Evolutionary conservation across 2,797 vertebrate genomes (phyloP).

Genomic region (Kryptopterus vitreolus): DNA sequence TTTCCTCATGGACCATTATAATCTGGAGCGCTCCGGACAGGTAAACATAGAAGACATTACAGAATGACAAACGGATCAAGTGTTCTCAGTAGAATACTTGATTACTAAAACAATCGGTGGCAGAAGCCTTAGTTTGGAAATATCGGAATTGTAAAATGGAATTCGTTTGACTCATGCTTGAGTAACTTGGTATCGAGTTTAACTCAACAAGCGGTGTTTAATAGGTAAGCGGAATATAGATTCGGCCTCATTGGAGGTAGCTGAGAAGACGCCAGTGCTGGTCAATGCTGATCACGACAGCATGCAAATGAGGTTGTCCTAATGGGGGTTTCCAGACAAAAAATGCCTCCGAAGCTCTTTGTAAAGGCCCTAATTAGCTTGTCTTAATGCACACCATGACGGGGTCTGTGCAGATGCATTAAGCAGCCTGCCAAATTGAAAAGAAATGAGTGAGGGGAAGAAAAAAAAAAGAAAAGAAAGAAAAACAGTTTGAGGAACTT

Average conservation of each 20-base stretch:
- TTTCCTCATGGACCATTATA: too few species aligned
- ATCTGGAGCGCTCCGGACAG: too few species aligned
- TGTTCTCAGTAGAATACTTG: too few species aligned
- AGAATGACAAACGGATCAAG: too few species aligned
- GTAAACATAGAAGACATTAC: too few species aligned
- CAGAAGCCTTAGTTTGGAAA: too few species aligned
- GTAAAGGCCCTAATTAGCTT: constrained; percentile 15
- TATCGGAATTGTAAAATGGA: too few species aligned
- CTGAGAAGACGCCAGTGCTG: neutral
- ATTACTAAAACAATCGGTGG: too few species aligned
- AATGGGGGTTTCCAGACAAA: neutral
- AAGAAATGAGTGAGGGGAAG: neutral
- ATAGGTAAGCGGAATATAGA: constrained; percentile 40
- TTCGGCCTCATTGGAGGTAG: constrained; percentile 42
- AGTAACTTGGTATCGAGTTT: too few species aligned
- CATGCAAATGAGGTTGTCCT: constrained; percentile 26
- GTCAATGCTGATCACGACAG: constrained; percentile 23
- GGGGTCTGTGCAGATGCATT: constrained; percentile 3
- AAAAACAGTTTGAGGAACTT: neutral
- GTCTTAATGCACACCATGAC: neutral
- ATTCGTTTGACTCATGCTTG: too few species aligned
- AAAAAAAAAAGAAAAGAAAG: too few species aligned
- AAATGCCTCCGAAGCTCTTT: constrained; percentile 12
- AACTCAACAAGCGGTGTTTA: neutral
- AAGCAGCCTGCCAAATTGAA: neutral